Base-by-base conservation (phyloP, 2,888 invertebrate species). In the Parascotia fuliginaria region DNA sequence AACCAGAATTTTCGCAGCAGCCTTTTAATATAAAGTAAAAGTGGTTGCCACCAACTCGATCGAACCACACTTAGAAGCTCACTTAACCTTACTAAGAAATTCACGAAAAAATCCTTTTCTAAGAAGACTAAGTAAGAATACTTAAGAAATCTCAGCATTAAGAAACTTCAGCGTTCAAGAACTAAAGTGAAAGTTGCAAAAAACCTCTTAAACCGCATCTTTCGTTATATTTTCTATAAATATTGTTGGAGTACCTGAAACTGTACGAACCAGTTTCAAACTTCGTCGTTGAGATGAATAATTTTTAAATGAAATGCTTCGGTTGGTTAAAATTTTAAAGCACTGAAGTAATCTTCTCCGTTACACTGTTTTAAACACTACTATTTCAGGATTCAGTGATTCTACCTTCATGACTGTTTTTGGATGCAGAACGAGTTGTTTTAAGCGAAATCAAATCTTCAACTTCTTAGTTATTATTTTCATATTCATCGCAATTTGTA, bases 201-300 rank as follows among this genome's bases (percentile, higher is more conserved):
- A 64, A 64, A 56, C 58, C 69, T 55, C 62, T 67, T 49, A 9
- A 60, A 62, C 63, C 69, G 41, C 57, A 60, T 37, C 55, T 53
- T 40, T 31, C 49, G 40, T 59, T 65, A 59, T 61, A 55, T 64
- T 62, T 60, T 63, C 62, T 64, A 66, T 70, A 73, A 72, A 73
- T 71, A 70, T 67, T 69, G 59, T 54, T 58, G 28, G 40, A 56
- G 43, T 55, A 59, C 56, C 57, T 50, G 61, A 59, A 64, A 55
- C 38, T 39, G 52, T 37, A 41, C 16, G 31, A 36, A 31, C 22
- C 43, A 29, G 51, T 51, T 55, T 31, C 32, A 60, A 74, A 72
- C 60, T 68, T 72, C 58, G 58, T 60, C 45, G 53, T 36, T 32
- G 43, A 65, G 58, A 72, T 72, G 69, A 74, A 74, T 73, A 74